A percentile compares a stretch with the other conserved stretches of the same genome.
These are phyloP conservation scores for Phania funesta DNA, from an alignment of 2,888 invertebrate species.

Conservation along the genomic window DNA sequence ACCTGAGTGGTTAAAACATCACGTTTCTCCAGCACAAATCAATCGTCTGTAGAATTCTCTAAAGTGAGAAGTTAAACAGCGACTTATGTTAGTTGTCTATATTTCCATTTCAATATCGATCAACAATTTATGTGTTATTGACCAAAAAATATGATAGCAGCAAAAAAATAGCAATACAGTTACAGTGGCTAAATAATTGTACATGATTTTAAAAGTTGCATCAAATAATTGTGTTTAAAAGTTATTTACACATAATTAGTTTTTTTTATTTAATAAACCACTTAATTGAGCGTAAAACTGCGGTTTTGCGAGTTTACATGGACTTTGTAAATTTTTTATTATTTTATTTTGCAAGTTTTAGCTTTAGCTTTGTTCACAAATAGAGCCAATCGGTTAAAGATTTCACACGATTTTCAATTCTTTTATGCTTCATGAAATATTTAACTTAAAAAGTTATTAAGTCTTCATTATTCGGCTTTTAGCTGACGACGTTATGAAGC, in stretches of 20 bases:
- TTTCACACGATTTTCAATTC: too few species aligned
- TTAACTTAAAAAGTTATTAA: too few species aligned
- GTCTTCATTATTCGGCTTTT: too few species aligned
- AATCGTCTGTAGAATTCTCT: conserved; percentile 18
- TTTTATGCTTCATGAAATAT: too few species aligned
- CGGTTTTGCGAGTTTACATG: background rate
- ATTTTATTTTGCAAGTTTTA: too few species aligned
- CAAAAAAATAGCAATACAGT: background rate
- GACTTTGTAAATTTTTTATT: too few species aligned
- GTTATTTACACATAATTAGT: background rate
- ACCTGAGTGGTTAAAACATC: conserved; percentile 33
- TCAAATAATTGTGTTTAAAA: background rate
- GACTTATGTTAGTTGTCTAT: background rate
- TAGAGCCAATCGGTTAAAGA: too few species aligned
- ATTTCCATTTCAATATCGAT: background rate
- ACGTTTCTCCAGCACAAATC: conserved; percentile 6
- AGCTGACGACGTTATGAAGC: too few species aligned
- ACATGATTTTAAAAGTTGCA: conserved; percentile 19
- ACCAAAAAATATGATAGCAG: background rate
- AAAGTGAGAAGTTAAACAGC: background rate
- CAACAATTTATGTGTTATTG: conserved; percentile 24
- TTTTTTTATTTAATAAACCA: background rate
- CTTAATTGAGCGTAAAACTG: background rate
- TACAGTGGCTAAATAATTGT: background rate
- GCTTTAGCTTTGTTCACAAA: too few species aligned